A percentile compares a stretch with the other conserved stretches of the same genome.
phyloP scores from a whole-genome alignment of 2,797 vertebrate genomes.

The Oreochromis grahami region DNA sequence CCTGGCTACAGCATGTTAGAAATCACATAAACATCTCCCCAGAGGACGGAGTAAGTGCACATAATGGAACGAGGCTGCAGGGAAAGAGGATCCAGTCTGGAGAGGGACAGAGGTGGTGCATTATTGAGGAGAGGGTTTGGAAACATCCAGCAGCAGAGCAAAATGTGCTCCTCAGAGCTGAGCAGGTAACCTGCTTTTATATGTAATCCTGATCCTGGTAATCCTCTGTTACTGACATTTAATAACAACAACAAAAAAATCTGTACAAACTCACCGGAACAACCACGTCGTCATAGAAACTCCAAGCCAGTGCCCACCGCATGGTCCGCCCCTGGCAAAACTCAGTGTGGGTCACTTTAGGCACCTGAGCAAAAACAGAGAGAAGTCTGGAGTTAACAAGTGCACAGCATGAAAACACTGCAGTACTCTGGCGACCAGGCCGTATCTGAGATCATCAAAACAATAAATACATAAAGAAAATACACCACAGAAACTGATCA shows the following conservation, averaged over 20 bases:
- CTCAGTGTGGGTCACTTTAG: slow-evolving; percentile 95
- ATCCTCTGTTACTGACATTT: neutral
- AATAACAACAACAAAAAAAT: neutral
- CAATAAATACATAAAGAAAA: neutral
- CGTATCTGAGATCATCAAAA: neutral
- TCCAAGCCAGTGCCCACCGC: slow-evolving; percentile 98
- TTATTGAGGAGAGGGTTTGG: slow-evolving; percentile 24
- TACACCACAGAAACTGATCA: neutral
- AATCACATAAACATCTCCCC: slow-evolving; percentile 53
- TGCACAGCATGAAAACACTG: neutral
- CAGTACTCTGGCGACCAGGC: neutral
- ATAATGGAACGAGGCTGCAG: slow-evolving; percentile 64
- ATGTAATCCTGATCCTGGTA: neutral
- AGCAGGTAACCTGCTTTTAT: neutral
- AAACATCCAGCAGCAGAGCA: neutral
- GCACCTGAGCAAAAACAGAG: slow-evolving; percentile 75
- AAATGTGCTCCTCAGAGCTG: neutral
- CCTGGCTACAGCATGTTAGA: slow-evolving; percentile 69
- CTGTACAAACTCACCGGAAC: slow-evolving; percentile 85
- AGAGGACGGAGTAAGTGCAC: slow-evolving; percentile 61
- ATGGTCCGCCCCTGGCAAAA: slow-evolving; percentile 98
- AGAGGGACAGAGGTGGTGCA: slow-evolving; percentile 9
- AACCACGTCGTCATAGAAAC: slow-evolving; percentile 93
- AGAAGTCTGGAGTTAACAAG: neutral
- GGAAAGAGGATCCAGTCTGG: slow-evolving; percentile 13